A percentile compares a stretch with the other conserved stretches of the same genome.
phyloP scores from a whole-genome alignment of 2,113 vertebrate species.

The Bagarius yarrelli region DNA sequence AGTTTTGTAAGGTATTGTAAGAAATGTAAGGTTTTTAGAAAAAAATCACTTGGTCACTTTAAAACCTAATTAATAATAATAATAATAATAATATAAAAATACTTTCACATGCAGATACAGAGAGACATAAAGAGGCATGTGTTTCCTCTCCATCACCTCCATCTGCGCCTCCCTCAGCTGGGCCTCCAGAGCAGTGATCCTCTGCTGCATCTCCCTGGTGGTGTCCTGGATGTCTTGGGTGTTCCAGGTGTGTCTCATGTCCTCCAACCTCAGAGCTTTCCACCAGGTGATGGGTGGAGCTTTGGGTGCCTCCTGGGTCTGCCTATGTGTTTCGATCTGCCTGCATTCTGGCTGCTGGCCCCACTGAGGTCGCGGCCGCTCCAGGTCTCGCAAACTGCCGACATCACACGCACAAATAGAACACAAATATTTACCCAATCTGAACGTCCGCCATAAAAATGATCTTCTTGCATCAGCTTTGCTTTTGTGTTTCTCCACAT shows the following conservation, averaged over 20 bases:
- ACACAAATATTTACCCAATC: not conserved
- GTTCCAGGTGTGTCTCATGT: constrained; percentile 34
- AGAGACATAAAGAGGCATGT: too few relatives aligned
- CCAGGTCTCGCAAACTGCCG: constrained; percentile 70
- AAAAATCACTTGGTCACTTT: too few relatives aligned
- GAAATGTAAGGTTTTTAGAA: too few relatives aligned
- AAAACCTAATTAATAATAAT: too few relatives aligned
- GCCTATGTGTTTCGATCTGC: constrained; percentile 48
- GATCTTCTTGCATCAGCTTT: not conserved
- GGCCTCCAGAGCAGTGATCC: constrained; percentile 58
- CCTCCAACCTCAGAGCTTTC: constrained; percentile 59
- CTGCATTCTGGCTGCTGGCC: constrained; percentile 62
- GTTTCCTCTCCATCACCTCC: constrained; percentile 2
- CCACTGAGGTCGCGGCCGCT: constrained; percentile 63
- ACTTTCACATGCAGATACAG: too few relatives aligned
- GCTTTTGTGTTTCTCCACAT: not conserved
- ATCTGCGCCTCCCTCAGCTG: constrained; percentile 57
- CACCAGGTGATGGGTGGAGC: constrained; percentile 65
- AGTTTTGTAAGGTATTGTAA: too few relatives aligned
- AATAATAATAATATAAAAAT: too few relatives aligned
- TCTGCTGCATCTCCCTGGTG: constrained; percentile 62
- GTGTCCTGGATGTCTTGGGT: constrained; percentile 52
- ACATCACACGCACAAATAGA: not conserved
- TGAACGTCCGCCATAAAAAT: not conserved
- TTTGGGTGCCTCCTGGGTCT: constrained; percentile 59